Evolutionary conservation across 2,797 vertebrate species (phyloP).

Genomic region (Odontamblyopus rebecca): DNA sequence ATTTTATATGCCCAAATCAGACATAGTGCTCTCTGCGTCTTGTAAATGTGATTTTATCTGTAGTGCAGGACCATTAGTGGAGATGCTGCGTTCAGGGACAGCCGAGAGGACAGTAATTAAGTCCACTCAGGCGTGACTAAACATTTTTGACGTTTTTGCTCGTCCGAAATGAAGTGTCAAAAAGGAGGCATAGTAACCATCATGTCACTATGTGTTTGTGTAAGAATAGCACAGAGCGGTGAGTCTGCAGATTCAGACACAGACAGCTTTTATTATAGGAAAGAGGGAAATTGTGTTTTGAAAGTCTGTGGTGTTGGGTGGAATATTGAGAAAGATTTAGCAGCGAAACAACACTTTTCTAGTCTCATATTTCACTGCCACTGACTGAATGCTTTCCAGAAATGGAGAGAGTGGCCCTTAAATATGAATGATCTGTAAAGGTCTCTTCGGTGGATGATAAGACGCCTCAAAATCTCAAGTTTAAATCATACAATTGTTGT

Average conservation of each 20-base stretch:
- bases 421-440: neutral
- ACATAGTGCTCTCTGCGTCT: slow-evolving; percentile 91
- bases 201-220: slow-evolving; percentile 91
- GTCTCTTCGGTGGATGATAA: neutral
- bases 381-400: neutral
- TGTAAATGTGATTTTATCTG: slow-evolving; percentile 98
- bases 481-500: too few relatives aligned
- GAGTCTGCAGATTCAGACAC: slow-evolving; percentile 61
- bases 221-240: slow-evolving; percentile 79
- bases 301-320: slow-evolving; percentile 27
- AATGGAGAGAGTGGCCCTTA: neutral
- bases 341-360: neutral
- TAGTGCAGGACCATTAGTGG: slow-evolving; percentile 93
- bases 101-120: slow-evolving; percentile 96
- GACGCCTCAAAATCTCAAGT: neutral
- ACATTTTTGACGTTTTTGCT: slow-evolving; percentile 98
- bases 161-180: slow-evolving; percentile 96
- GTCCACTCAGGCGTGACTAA: slow-evolving; percentile 97
- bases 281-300: slow-evolving; percentile 46
- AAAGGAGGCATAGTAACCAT: slow-evolving; percentile 89
- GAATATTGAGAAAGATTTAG: slow-evolving; percentile 26
- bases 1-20: slow-evolving; percentile 97
- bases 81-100: slow-evolving; percentile 84
- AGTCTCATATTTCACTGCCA: neutral
- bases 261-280: slow-evolving; percentile 50